Percentiles rank a stretch among this genome's conserved stretches.
Evolutionary conservation across 2,888 invertebrate genomes (phyloP).

Genomic region (Stenolophus ochropezus): DNA sequence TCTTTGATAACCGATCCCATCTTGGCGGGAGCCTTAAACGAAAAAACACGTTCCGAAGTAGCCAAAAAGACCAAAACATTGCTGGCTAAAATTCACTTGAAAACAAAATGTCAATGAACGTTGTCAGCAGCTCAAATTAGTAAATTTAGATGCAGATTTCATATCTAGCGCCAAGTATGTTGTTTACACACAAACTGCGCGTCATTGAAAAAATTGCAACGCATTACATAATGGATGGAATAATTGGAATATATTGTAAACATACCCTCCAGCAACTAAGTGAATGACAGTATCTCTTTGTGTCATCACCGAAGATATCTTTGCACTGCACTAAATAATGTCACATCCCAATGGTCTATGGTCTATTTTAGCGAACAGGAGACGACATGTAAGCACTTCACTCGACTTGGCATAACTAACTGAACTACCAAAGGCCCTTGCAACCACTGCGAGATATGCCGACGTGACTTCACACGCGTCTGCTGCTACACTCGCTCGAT

Average conservation of each 20-base stretch:
- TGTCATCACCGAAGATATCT: conserved; percentile 75
- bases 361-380: conserved; percentile 34
- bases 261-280: conserved; percentile 96
- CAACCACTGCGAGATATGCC: conserved; percentile 3
- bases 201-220: conserved; percentile 55
- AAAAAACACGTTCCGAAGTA: background rate
- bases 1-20: background rate
- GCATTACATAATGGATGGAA: conserved; percentile 53
- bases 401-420: conserved; percentile 20
- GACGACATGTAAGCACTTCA: conserved; percentile 9
- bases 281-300: conserved; percentile 93
- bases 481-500: conserved; percentile 33
- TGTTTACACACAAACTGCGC: conserved; percentile 60
- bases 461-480: conserved; percentile 54
- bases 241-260: conserved; percentile 64
- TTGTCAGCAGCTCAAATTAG: conserved; percentile 33
- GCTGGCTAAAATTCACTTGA: conserved; percentile 6
- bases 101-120: conserved; percentile 49
- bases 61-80: conserved; percentile 50
- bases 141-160: conserved; percentile 43
- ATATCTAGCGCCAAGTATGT: conserved; percentile 58
- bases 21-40: conserved; percentile 23
- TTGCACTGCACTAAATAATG: conserved; percentile 41
- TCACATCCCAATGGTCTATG: conserved; percentile 57
- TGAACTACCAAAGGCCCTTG: background rate